phyloP scores from a whole-genome alignment of 2,797 vertebrate genomes.

The Lacerta viridis region DNA sequence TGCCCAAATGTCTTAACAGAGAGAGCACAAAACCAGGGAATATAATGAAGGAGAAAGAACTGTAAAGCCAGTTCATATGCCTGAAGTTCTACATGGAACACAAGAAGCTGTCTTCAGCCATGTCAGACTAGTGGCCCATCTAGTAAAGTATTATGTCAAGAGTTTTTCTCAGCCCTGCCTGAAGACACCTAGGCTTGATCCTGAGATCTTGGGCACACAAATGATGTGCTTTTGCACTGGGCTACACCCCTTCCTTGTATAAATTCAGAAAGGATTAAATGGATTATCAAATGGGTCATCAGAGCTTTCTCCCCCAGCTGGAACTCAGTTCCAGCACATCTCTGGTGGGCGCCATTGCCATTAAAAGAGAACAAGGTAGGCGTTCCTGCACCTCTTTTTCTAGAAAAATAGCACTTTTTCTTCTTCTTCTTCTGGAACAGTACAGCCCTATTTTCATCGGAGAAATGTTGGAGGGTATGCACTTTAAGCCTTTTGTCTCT shows the following conservation, averaged over 20 bases:
- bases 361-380: no score
- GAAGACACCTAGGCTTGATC: not conserved
- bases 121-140: not conserved
- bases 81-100: not conserved
- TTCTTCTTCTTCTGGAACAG: no score
- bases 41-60: slow-evolving; percentile 24
- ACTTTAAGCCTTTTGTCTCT: not conserved
- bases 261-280: not conserved
- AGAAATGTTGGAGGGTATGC: not conserved
- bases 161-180: not conserved
- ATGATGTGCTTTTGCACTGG: not conserved
- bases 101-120: not conserved
- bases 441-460: no score
- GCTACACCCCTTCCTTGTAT: not conserved
- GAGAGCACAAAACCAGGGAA: slow-evolving; percentile 5
- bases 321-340: no score
- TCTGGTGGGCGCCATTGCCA: no score
- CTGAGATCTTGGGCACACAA: not conserved
- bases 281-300: not conserved
- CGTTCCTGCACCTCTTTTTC: no score
- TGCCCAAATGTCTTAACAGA: not conserved
- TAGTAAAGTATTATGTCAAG: not conserved
- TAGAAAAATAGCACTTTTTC: no score
- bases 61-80: not conserved
- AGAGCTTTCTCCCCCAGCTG: no score